Evolutionary conservation across 1,140 invertebrate species (phyloP).

Genomic region (Saccostrea echinata): DNA sequence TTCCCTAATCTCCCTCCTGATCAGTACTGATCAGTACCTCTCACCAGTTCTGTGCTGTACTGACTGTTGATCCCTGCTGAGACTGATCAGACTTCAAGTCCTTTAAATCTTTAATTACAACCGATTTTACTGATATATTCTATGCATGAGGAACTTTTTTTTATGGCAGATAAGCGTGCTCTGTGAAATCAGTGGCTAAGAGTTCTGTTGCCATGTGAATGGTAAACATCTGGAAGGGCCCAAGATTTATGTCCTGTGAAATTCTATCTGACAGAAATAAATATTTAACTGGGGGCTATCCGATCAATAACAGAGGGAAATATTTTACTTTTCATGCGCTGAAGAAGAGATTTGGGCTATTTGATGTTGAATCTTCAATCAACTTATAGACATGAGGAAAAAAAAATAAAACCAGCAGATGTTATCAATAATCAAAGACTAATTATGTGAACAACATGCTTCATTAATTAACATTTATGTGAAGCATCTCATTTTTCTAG

Average conservation of each 20-base stretch:
- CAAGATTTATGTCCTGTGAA: background rate
- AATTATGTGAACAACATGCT: background rate
- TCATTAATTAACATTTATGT: background rate
- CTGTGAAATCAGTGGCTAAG: background rate
- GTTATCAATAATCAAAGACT: background rate
- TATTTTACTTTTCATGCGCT: conserved; percentile 8
- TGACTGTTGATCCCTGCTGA: background rate
- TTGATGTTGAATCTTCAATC: conserved; percentile 19
- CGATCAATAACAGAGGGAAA: background rate
- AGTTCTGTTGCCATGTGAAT: background rate
- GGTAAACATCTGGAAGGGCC: background rate
- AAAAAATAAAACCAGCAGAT: background rate
- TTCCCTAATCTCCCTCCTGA: background rate
- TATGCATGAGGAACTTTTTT: background rate
- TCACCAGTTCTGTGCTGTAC: background rate
- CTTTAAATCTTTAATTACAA: background rate
- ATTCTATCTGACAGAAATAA: background rate
- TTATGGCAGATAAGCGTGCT: background rate
- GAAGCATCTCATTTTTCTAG: background rate
- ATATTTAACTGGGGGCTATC: background rate
- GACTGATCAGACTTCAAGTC: background rate
- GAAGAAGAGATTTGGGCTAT: background rate
- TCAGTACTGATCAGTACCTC: background rate
- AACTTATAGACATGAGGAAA: background rate
- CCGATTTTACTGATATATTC: no score